Percentiles rank a stretch among this genome's conserved stretches.
These are phyloP conservation scores for Strix aluco DNA, from an alignment of 2,113 vertebrate species.

Conservation along the genomic window DNA sequence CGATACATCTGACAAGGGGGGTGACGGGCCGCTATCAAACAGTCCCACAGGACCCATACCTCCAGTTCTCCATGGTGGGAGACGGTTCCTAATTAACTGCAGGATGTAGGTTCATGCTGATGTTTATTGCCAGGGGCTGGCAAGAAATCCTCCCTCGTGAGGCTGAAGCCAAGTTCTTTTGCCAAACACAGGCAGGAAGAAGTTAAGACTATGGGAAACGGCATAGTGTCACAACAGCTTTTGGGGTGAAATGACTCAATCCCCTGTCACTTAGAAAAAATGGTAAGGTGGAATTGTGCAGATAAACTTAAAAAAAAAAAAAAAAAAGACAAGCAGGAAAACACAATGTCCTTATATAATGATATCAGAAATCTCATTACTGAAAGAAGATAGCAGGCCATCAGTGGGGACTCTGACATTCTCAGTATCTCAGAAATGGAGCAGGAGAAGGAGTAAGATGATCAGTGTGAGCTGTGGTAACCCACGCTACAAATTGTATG, in stretches of 20 bases:
- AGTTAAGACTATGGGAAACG: background rate
- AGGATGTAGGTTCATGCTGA: background rate
- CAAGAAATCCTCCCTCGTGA: background rate
- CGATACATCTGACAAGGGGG: background rate
- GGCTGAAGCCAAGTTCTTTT: background rate
- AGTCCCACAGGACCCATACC: background rate
- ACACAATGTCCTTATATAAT: background rate
- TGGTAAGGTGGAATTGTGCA: background rate
- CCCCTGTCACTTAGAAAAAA: background rate
- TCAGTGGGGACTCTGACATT: background rate
- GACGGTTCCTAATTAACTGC: background rate
- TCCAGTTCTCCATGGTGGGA: background rate
- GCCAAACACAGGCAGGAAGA: background rate
- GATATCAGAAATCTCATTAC: background rate
- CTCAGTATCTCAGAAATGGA: background rate
- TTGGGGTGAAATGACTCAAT: background rate
- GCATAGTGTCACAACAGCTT: background rate
- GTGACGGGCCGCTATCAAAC: background rate
- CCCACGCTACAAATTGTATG: rapidly evolving
- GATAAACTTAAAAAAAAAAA: background rate
- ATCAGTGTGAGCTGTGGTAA: background rate
- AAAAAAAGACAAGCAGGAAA: background rate
- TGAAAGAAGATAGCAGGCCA: background rate
- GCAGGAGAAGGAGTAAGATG: background rate
- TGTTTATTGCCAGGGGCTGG: background rate